phyloP scores from a whole-genome alignment of 2,888 invertebrate species.

The Amphipoea oculea region DNA sequence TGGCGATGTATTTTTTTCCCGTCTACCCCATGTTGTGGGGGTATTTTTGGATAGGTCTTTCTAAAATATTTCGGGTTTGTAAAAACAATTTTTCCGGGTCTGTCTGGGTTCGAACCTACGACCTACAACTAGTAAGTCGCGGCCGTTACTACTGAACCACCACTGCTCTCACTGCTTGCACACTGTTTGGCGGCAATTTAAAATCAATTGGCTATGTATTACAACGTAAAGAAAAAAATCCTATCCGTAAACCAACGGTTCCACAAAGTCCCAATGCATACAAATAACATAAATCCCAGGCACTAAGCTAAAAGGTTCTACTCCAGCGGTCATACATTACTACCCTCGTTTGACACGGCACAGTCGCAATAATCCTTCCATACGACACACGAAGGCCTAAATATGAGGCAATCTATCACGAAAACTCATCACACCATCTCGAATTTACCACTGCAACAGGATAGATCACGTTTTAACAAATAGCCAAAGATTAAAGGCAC shows the following conservation, averaged over 20 bases:
- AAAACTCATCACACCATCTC: slow-evolving; percentile 50
- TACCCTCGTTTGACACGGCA: background rate
- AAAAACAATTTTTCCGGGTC: no score
- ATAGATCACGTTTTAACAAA: slow-evolving; percentile 27
- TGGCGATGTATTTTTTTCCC: no score
- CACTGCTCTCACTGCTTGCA: no score
- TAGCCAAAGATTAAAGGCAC: background rate
- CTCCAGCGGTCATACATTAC: slow-evolving; percentile 2
- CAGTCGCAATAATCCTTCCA: slow-evolving; percentile 30
- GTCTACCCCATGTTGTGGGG: no score
- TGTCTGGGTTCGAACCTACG: no score
- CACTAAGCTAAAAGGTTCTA: background rate
- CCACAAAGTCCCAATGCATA: background rate
- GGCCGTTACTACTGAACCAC: no score
- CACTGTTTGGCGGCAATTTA: background rate
- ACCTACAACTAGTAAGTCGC: no score
- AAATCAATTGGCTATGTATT: background rate
- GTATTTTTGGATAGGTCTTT: no score
- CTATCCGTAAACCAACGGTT: background rate
- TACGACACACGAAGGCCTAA: slow-evolving; percentile 11
- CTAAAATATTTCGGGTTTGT: no score
- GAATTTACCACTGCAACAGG: slow-evolving; percentile 1
- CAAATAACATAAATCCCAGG: background rate
- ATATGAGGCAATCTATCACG: slow-evolving; percentile 51
- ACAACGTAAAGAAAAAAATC: background rate